Conservation (phyloP, 92 coral and sea anemone genomes). For the Bergia puertoricense region DNA sequence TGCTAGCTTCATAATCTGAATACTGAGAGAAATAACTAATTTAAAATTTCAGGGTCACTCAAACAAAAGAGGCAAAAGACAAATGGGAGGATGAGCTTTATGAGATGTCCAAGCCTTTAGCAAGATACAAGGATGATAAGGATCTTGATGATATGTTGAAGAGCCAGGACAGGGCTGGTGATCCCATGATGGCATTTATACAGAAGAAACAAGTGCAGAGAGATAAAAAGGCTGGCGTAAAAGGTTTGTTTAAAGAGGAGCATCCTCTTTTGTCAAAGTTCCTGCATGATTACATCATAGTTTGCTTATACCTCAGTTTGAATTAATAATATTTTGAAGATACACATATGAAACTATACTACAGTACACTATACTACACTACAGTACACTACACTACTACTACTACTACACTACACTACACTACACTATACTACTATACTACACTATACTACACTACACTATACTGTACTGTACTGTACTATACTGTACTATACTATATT, state of each 20-base stretch:
- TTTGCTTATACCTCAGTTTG: no score
- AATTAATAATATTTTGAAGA: no score
- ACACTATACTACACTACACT: no score
- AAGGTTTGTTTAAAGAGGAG: constrained; percentile 60
- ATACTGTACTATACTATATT: no score
- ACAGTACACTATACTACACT: no score
- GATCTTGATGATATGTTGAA: constrained; percentile 88
- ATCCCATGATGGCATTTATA: constrained; percentile 95
- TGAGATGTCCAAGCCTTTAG: constrained; percentile 89
- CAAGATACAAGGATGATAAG: constrained; percentile 86
- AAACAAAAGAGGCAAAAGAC: constrained; percentile 63
- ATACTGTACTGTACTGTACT: no score
- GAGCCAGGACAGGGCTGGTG: constrained; percentile 81
- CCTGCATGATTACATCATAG: no score
- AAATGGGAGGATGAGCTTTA: constrained; percentile 79
- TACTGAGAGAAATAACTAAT: not conserved
- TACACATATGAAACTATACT: no score
- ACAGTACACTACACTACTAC: no score
- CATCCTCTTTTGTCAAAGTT: no score
- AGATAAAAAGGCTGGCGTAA: constrained; percentile 71
- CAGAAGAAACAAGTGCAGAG: constrained; percentile 72
- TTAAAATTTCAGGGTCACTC: constrained; percentile 55
- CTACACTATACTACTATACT: no score
- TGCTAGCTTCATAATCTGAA: not conserved
- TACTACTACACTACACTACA: no score